These are phyloP conservation scores for Holothuria glaberrima DNA, from an alignment of 35 echinoderm and acorn worm genomes.

Conservation along the genomic window DNA sequence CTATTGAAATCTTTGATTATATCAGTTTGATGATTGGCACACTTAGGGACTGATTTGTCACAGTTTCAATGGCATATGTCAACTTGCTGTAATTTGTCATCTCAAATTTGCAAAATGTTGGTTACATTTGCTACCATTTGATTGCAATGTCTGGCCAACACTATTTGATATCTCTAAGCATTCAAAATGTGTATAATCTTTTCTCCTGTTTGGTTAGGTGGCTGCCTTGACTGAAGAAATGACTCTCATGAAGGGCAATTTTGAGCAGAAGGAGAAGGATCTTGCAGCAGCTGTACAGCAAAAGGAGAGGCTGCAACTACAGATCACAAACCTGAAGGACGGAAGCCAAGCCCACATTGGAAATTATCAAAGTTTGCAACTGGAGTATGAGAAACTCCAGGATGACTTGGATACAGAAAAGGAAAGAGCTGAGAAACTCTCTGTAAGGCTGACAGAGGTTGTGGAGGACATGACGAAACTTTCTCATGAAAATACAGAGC, in stretches of 20 bases:
- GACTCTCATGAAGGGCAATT: slow-evolving; percentile 14
- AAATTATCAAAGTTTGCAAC: slow-evolving; percentile 70
- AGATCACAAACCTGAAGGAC: slow-evolving; percentile 35
- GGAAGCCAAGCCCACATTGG: slow-evolving; percentile 77
- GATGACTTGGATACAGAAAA: slow-evolving; percentile 82
- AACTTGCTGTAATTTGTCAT: no score
- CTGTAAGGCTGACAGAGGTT: slow-evolving; percentile 7
- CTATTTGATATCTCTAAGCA: no score
- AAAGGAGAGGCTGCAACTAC: slow-evolving; percentile 20
- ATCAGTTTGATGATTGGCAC: no score
- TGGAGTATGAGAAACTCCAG: slow-evolving; percentile 93
- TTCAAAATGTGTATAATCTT: no score
- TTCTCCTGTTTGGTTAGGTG: slow-evolving; percentile 5
- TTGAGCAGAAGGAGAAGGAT: slow-evolving; percentile 53
- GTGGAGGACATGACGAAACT: slow-evolving; percentile 59
- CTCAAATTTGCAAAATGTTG: no score
- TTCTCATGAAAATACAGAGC: slow-evolving; percentile 62
- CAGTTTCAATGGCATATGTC: no score
- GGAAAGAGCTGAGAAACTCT: slow-evolving; percentile 54
- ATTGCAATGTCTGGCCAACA: no score
- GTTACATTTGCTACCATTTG: no score
- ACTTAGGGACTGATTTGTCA: no score
- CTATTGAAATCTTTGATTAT: no score
- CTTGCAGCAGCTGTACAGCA: slow-evolving; percentile 18
- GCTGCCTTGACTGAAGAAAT: slow-evolving; percentile 48